phyloP scores from a whole-genome alignment of 64 coral and sea anemone genomes.

The Porites australiensis region DNA sequence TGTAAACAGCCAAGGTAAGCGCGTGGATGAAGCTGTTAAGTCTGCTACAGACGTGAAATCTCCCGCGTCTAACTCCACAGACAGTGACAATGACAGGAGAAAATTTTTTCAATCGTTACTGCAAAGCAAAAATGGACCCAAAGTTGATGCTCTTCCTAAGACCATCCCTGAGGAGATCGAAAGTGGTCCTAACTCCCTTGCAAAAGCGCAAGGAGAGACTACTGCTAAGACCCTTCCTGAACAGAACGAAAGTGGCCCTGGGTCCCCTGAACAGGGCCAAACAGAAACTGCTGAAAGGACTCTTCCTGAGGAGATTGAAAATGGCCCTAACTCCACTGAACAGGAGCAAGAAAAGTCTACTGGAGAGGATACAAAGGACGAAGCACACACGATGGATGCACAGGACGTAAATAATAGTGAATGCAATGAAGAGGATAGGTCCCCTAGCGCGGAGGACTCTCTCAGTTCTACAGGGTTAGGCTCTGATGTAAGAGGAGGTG shows the following conservation, averaged over 20 bases:
- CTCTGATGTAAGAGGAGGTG: constrained; percentile 59
- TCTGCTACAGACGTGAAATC: neutral
- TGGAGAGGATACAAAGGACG: neutral
- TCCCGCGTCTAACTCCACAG: constrained; percentile 40
- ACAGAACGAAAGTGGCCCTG: too few species aligned
- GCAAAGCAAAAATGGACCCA: constrained; percentile 63
- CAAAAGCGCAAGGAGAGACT: neutral
- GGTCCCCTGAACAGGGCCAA: too few species aligned
- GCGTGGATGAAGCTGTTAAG: neutral
- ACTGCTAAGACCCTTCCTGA: neutral
- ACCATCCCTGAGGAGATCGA: constrained; percentile 82
- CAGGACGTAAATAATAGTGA: neutral
- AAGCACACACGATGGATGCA: neutral
- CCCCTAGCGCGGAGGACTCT: neutral
- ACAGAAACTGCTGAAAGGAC: neutral
- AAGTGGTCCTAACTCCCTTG: neutral
- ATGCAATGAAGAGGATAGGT: neutral
- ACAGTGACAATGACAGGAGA: constrained; percentile 73
- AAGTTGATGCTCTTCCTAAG: constrained; percentile 13
- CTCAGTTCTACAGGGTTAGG: constrained; percentile 66
- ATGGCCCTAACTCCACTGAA: too few species aligned
- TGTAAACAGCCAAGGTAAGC: neutral
- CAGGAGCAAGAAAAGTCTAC: neutral
- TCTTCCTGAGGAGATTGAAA: constrained; percentile 58
- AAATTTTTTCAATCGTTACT: constrained; percentile 90